Conservation (phyloP, 2,797 vertebrate genomes). For the Borostomias antarcticus region DNA sequence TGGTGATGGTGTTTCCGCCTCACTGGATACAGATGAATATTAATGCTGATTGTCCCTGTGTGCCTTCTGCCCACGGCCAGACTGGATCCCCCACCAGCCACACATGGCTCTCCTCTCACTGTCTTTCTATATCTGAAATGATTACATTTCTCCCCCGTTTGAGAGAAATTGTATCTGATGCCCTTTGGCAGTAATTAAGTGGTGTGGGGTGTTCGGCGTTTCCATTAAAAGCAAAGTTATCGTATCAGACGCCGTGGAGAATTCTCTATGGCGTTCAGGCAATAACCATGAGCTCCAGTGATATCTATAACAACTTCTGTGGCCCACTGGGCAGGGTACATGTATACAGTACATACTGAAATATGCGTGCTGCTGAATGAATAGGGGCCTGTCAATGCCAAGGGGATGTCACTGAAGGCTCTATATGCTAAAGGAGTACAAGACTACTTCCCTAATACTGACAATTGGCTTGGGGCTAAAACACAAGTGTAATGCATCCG, state of each 20-base stretch:
- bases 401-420: background rate
- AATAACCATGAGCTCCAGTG: conserved; percentile 3
- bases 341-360: background rate
- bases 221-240: conserved; percentile 20
- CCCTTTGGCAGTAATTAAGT: conserved; percentile 38
- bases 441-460: background rate
- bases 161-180: conserved; percentile 1
- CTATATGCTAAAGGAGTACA: background rate
- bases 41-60: conserved; percentile 17
- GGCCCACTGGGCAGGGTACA: background rate
- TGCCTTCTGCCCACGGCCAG: conserved; percentile 12
- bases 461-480: background rate
- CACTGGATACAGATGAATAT: conserved; percentile 35
- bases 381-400: background rate
- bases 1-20: conserved; percentile 28
- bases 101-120: conserved; percentile 7
- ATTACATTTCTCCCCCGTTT: conserved; percentile 33
- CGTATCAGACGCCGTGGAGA: conserved; percentile 5
- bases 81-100: conserved; percentile 17
- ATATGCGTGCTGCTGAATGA: background rate
- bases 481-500: background rate
- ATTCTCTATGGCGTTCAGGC: background rate
- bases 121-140: conserved; percentile 34
- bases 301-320: conserved; percentile 4
- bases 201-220: conserved; percentile 9